Evolutionary conservation across 2,888 invertebrate genomes (phyloP).

Genomic region (Esperia sulphurella): DNA sequence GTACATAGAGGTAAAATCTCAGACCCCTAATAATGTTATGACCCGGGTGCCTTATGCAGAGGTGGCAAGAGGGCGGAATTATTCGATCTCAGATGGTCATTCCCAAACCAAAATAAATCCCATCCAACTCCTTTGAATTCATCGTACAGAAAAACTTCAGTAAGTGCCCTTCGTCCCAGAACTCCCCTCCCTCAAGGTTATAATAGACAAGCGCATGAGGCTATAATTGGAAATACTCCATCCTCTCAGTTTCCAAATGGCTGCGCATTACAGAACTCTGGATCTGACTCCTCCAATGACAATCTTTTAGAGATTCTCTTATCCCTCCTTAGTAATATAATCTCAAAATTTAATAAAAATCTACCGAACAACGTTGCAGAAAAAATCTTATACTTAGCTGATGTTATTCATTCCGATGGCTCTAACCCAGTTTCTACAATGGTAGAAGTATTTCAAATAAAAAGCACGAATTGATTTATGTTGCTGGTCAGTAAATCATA

Average conservation of each 20-base stretch:
- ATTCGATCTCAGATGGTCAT: no score
- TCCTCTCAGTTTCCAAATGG: neutral
- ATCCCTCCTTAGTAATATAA: neutral
- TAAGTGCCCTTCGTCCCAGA: neutral
- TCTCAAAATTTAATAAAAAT: neutral
- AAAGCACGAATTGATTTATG: constrained; percentile 9
- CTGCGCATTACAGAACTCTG: neutral
- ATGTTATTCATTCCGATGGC: constrained; percentile 1
- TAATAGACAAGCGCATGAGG: neutral
- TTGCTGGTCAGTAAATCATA: constrained; percentile 6
- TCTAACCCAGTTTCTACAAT: constrained; percentile 7
- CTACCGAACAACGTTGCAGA: neutral
- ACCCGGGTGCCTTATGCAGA: neutral
- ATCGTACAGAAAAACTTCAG: neutral
- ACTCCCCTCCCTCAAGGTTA: neutral
- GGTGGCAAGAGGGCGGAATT: neutral
- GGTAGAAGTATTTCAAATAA: constrained; percentile 14
- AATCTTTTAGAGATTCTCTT: neutral
- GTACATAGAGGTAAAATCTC: constrained; percentile 17
- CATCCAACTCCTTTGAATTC: no score
- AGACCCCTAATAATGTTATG: no score
- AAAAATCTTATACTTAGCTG: neutral
- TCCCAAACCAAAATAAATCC: no score
- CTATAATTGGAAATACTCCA: neutral
- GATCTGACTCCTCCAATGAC: neutral